phyloP scores from a whole-genome alignment of 2,113 vertebrate genomes.

The Australoheros scitulus region DNA sequence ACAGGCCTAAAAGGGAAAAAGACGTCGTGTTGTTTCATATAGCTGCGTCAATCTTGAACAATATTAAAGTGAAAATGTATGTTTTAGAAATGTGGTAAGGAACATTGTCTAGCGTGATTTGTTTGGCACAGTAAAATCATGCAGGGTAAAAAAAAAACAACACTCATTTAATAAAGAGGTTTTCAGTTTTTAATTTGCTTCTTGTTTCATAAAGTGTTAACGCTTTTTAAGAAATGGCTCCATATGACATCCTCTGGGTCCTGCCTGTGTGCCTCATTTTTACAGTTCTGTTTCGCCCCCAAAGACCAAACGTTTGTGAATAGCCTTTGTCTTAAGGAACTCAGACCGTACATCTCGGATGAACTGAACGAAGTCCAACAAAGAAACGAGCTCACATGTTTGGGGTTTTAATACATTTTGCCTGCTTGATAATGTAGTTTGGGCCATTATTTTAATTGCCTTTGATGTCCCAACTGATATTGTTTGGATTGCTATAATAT shows the following conservation, averaged over 20 bases:
- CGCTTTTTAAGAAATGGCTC: conserved; percentile 3
- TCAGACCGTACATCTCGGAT: not conserved
- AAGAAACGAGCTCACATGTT: not conserved
- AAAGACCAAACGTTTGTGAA: conserved; percentile 38
- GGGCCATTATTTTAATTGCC: not conserved
- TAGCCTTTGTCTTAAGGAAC: not conserved
- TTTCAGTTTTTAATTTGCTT: conserved; percentile 2
- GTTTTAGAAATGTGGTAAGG: not conserved
- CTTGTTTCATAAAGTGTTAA: conserved; percentile 1
- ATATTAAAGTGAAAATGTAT: not conserved
- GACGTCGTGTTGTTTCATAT: not conserved
- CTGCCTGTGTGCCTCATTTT: conserved; percentile 20
- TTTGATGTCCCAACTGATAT: not conserved
- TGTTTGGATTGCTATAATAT: not conserved
- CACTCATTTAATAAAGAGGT: not conserved
- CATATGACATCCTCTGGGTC: not conserved
- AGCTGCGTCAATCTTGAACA: not conserved
- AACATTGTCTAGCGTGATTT: not conserved
- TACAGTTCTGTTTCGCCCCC: not conserved
- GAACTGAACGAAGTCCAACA: conserved; percentile 9
- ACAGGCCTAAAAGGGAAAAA: not conserved
- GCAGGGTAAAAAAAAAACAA: conserved; percentile 24
- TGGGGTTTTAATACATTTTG: not conserved
- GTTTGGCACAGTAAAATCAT: not conserved
- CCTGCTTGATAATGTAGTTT: not conserved